Evolutionary conservation across 2,113 vertebrate species (phyloP), one percentile per base, ranked within the genome.

Genomic region (Microcebus griseorufus): DNA sequence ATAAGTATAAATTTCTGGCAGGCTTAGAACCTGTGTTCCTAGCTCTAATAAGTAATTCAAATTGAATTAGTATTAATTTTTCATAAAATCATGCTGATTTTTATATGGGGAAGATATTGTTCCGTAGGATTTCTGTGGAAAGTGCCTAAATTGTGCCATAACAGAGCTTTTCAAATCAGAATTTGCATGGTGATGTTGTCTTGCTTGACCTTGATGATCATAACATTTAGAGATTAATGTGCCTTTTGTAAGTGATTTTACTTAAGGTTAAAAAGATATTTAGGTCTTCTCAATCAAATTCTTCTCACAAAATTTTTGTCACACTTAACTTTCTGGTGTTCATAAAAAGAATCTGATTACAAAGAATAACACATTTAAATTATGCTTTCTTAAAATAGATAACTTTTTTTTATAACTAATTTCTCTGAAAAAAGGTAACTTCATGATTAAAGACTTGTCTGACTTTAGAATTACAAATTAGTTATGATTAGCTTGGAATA

Each of bases 231-330:
- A 55, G 55, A 58, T 58, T 5, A 0, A 58, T 58, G 5, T 93
- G 29, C 25, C 10, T 45, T 48, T 67, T 73, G 23, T 62, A 58
- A 92, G 9, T 65, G 29, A 99, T 64, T 76, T 72, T 67, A 55
- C 29, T 45, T 67, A 78, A 70, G 7, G 29, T 45, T 87, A 29
- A 14, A 23, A 92, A 25, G 27, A 42, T 58, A 76, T 51, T 78
- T 58, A 6, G 60, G 9, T 76, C 27, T 51, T 39, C 27, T 20
- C 23, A 91, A 73, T 85, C 37, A 64, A 75, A 96, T 29, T 96
- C 29, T n/a, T 95, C 2, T 45, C 27, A 70, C 48, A 32, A 58
- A 94, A 45, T 10, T 53, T 34, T 37, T 20, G 0, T 70, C 64
- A 92, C 10, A 48, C 16, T 70, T 88, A 78, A 73, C 9, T 80